These are phyloP conservation scores for Phylloscopus whistleri DNA, from an alignment of 2,113 vertebrate genomes.

Conservation along the genomic window DNA sequence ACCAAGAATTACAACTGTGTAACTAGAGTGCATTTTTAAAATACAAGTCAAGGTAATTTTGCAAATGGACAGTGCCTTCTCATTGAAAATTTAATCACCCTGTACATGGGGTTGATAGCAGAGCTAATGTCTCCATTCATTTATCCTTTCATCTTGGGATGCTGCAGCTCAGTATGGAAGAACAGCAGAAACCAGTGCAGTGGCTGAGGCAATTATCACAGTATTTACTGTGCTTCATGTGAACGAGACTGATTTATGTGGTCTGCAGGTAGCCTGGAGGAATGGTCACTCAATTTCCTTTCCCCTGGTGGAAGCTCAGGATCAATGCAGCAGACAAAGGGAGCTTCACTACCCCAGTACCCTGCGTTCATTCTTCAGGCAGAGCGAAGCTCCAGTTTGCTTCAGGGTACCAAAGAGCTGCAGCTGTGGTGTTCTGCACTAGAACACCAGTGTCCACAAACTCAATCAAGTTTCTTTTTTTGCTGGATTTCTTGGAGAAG, in stretches of 20 bases:
- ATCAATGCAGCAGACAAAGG: background rate
- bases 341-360: background rate
- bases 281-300: background rate
- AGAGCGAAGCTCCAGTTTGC: background rate
- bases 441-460: background rate
- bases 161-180: background rate
- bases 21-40: background rate
- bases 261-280: background rate
- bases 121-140: background rate
- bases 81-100: background rate
- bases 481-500: background rate
- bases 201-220: background rate
- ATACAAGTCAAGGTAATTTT: background rate
- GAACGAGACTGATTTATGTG: background rate
- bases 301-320: background rate
- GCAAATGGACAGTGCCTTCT: background rate
- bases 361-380: background rate
- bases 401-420: background rate
- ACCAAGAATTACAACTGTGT: background rate
- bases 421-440: background rate
- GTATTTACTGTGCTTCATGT: background rate
- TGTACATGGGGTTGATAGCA: background rate
- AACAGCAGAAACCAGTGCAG: background rate
- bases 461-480: background rate
- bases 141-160: background rate